Conservation (phyloP, 2,888 invertebrate genomes). For the Petrophora chlorosata region DNA sequence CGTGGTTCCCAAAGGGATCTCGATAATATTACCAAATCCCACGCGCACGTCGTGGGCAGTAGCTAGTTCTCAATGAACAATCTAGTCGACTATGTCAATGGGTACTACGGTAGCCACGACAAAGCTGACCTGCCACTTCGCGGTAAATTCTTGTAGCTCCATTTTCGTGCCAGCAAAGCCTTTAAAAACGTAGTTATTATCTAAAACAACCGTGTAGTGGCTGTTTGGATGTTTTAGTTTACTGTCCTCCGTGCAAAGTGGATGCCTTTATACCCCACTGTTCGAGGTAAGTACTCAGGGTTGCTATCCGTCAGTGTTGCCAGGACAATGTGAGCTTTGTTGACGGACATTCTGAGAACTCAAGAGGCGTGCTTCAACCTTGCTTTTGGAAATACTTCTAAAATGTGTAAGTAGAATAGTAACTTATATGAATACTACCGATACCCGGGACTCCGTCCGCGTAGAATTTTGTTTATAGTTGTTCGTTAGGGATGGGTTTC, state of each 20-base stretch:
- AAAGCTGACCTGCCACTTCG: slow-evolving; percentile 6
- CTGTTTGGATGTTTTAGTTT: slow-evolving; percentile 25
- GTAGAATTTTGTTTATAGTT: too few relatives aligned
- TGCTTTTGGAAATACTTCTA: too few relatives aligned
- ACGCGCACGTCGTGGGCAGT: too few relatives aligned
- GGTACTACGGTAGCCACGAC: slow-evolving; percentile 20
- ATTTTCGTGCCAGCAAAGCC: slow-evolving; percentile 17
- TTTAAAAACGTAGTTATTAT: slow-evolving; percentile 22
- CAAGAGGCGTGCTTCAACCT: too few relatives aligned
- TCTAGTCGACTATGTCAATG: too few relatives aligned
- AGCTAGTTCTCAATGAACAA: too few relatives aligned
- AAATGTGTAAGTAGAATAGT: too few relatives aligned
- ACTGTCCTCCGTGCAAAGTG: slow-evolving; percentile 27
- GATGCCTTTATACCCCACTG: slow-evolving; percentile 18
- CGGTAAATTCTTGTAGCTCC: slow-evolving; percentile 8
- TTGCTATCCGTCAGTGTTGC: neutral
- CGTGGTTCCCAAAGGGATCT: too few relatives aligned
- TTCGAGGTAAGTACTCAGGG: slow-evolving; percentile 10
- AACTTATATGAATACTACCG: too few relatives aligned
- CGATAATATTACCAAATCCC: too few relatives aligned
- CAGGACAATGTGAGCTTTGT: neutral
- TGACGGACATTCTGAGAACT: neutral
- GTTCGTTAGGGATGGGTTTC: too few relatives aligned
- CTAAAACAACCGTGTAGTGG: slow-evolving; percentile 22
- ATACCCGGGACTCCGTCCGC: too few relatives aligned